These are phyloP conservation scores for Cavia porcellus DNA, from an alignment of 2,113 vertebrate genomes.

Conservation along the genomic window DNA sequence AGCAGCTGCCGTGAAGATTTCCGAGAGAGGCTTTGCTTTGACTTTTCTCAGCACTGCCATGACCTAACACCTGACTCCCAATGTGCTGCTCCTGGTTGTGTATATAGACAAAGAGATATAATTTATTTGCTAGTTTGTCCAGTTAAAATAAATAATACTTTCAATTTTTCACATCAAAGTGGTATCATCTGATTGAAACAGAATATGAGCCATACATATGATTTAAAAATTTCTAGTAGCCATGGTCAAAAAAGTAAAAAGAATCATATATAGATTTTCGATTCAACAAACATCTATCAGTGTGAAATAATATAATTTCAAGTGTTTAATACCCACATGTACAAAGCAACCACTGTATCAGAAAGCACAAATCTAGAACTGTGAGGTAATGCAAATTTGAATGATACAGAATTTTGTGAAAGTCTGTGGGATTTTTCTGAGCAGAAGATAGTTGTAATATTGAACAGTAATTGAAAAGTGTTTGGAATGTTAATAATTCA, in stretches of 20 bases:
- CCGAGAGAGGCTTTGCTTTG: rapidly evolving
- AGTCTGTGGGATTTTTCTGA: background rate
- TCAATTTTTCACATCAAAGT: background rate
- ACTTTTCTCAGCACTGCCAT: background rate
- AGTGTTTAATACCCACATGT: background rate
- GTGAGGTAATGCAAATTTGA: background rate
- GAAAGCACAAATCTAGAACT: background rate
- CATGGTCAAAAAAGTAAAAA: background rate
- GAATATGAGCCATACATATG: background rate
- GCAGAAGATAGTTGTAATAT: background rate
- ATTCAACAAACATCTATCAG: background rate
- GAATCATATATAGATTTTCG: background rate
- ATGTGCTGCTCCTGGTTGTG: background rate
- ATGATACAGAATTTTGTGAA: background rate
- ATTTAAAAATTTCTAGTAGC: background rate
- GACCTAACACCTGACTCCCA: background rate
- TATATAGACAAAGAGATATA: background rate
- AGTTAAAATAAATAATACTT: background rate
- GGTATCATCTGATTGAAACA: background rate
- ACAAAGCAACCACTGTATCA: background rate
- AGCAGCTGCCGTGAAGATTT: background rate
- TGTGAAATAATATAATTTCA: background rate
- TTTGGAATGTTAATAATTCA: conserved; percentile 14
- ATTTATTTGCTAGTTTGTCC: background rate
- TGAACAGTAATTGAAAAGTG: background rate